Base-by-base conservation (phyloP, 2,888 invertebrate species). In the Euclidia mi region DNA sequence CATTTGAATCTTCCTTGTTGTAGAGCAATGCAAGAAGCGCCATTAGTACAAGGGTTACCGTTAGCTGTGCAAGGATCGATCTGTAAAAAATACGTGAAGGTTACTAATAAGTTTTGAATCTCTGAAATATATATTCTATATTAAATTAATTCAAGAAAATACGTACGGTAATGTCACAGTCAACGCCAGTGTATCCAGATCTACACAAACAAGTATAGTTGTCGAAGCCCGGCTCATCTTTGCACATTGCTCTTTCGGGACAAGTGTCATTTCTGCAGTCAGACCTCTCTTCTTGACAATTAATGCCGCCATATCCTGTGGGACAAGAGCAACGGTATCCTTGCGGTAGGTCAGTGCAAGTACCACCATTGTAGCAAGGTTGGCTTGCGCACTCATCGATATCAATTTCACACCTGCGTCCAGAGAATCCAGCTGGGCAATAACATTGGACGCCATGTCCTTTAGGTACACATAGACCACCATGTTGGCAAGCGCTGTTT, bases 221-320 rank as follows among this genome's bases (percentile, higher is more conserved):
- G 76, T 97, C 98, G 73, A 96, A 96, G 56, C 97, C 98, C 14
- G 97, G 98, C 89, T 97, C 98, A 87, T 99, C 98, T 91, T 99
- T 99, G 89, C 99, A 99, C 98, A 99, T 98, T 2, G 99, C 99
- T 79, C 98, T 95, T 82, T 98, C 99, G 0, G 98, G 98, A 77
- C 99, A 99, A 0, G 99, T 98, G 62, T 98, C 97, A 81, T 97
- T 97, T 71, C 95, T 95, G 82, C 98, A 99, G 78, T 99, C 98
- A 11, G 97, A 97, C 76, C 97, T 96, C 88, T 99, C 98, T 84
- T 98, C 98, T 92, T 99, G 99, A 82, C 99, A 99, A 83, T 98
- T 98, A 29, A 98, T 96, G n/a, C 98, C 98, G 6, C 97, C 96
- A 78, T 98, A 98, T 37, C 98, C 98, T 3, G 96, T 95, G 0